A percentile compares a stretch with the other conserved stretches of the same genome.
These are phyloP conservation scores for Cremastinae sp. DNA, from an alignment of 2,888 invertebrate genomes.

Conservation along the genomic window DNA sequence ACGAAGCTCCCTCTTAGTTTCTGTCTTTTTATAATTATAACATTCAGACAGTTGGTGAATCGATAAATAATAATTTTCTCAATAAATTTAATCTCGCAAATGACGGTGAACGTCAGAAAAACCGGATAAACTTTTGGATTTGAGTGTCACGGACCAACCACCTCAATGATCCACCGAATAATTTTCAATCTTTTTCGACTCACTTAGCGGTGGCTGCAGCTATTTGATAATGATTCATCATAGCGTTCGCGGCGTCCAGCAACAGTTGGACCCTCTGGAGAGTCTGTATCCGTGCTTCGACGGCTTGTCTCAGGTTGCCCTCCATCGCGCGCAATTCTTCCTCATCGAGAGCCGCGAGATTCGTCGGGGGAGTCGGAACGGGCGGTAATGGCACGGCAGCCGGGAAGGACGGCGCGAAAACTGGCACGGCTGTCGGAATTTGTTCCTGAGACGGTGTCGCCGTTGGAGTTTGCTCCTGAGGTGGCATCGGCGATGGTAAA, in stretches of 20 bases:
- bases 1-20: too few relatives aligned
- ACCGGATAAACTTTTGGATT: too few relatives aligned
- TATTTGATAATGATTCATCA: conserved; percentile 96
- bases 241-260: conserved; percentile 94
- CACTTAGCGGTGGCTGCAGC: conserved; percentile 83
- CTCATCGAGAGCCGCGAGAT: conserved; percentile 87
- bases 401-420: conserved; percentile 83
- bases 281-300: conserved; percentile 94
- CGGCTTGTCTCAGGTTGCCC: conserved; percentile 91
- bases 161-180: too few relatives aligned
- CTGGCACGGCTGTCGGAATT: conserved; percentile 72
- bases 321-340: conserved; percentile 95
- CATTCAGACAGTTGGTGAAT: too few relatives aligned
- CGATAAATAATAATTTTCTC: too few relatives aligned
- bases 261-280: conserved; percentile 92
- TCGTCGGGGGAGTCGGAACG: conserved; percentile 89
- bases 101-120: too few relatives aligned
- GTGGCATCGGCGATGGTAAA: conserved; percentile 65
- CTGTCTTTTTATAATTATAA: too few relatives aligned
- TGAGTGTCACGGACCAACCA: too few relatives aligned
- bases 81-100: too few relatives aligned
- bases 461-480: too few relatives aligned
- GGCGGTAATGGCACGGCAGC: conserved; percentile 83
- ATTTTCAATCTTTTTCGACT: conserved; percentile 61
- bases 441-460: too few relatives aligned